These are phyloP conservation scores for Dicycla oo DNA, from an alignment of 2,888 invertebrate genomes.

Conservation along the genomic window DNA sequence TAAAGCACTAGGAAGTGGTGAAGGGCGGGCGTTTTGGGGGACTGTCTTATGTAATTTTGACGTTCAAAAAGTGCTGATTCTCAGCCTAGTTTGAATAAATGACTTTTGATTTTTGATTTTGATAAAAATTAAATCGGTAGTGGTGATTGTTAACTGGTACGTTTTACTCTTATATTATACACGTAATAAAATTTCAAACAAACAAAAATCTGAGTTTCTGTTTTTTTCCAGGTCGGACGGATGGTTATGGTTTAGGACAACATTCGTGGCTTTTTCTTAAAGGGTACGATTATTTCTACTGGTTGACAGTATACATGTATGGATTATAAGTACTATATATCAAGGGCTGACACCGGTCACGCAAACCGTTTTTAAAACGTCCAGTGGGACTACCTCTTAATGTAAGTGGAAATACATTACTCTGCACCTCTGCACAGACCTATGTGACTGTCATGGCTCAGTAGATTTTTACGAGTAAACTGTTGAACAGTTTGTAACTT, in stretches of 20 bases:
- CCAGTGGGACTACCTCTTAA: constrained; percentile 12
- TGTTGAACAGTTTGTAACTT: neutral
- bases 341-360: constrained; percentile 19
- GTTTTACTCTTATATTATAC: constrained; percentile 1
- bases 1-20: too few species aligned
- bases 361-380: constrained; percentile 16
- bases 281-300: constrained; percentile 18
- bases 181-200: too few species aligned
- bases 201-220: too few species aligned
- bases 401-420: constrained; percentile 21
- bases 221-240: neutral
- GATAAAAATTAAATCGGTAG: neutral
- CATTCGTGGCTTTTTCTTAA: constrained; percentile 26
- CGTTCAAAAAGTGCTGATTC: too few species aligned
- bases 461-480: neutral
- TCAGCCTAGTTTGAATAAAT: neutral
- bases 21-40: too few species aligned
- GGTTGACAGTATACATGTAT: constrained; percentile 11
- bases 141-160: neutral
- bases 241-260: neutral
- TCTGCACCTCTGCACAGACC: constrained; percentile 10
- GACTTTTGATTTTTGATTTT: too few species aligned
- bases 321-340: neutral
- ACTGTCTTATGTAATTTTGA: too few species aligned
- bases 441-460: neutral